Conservation (phyloP, 2,797 vertebrate species). For the Parotocinclus haroldoi region DNA sequence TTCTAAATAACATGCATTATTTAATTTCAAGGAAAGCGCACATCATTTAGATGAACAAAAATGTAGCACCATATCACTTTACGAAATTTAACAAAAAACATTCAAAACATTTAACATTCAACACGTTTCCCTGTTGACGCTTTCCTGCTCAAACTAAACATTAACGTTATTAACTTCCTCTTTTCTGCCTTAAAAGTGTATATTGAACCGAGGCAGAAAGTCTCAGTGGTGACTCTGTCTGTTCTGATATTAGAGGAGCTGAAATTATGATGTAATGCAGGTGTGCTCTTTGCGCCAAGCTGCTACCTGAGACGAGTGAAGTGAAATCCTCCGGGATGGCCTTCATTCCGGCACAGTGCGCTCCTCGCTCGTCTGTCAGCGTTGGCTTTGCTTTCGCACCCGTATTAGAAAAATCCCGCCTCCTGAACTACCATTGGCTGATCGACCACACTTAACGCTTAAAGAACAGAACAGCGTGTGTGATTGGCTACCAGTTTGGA, state of each 20-base stretch:
- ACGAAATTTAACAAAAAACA: too few species aligned
- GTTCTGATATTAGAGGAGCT: background rate
- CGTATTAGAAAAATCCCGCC: conserved; percentile 17
- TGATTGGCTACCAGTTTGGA: background rate
- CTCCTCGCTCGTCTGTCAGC: conserved; percentile 14
- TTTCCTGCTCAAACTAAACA: too few species aligned
- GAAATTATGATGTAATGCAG: background rate
- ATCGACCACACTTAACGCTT: background rate
- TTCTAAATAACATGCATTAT: too few species aligned
- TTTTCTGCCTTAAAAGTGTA: conserved; percentile 15
- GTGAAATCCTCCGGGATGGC: conserved; percentile 68
- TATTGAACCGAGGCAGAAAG: background rate
- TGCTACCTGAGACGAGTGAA: conserved; percentile 70
- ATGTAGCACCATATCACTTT: too few species aligned
- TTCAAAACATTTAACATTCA: too few species aligned
- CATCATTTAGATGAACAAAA: too few species aligned
- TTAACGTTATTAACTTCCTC: conserved; percentile 44
- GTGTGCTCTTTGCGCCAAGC: background rate
- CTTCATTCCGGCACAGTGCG: conserved; percentile 55
- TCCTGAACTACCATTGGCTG: background rate
- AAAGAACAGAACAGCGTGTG: too few species aligned
- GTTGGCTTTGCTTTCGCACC: conserved; percentile 4
- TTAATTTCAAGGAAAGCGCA: too few species aligned
- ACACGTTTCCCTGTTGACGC: too few species aligned
- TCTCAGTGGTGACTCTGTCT: background rate